Evolutionary conservation across 2,888 invertebrate genomes (phyloP).

Genomic region (Pemphredon lugubris): DNA sequence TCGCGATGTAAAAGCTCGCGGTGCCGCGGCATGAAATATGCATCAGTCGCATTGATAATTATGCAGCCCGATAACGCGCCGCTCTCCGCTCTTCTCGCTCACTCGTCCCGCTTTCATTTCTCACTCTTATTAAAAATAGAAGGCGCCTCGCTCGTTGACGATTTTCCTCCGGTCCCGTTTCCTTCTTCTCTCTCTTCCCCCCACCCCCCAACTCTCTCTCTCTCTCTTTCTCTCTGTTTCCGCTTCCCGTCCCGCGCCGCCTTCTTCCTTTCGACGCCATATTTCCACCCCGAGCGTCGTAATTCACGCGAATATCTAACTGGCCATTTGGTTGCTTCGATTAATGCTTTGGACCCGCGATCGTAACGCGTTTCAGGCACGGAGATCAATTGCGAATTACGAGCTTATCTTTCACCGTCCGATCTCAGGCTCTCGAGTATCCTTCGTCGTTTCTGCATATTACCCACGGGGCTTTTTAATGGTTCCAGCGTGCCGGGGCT

Average conservation of each 20-base stretch:
- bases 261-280: neutral
- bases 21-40: constrained; percentile 59
- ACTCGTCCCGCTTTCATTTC: constrained; percentile 2
- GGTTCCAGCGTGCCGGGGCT: no score
- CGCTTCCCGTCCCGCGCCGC: neutral
- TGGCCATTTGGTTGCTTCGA: constrained; percentile 1
- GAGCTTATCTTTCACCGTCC: neutral
- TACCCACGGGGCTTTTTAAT: constrained; percentile 2
- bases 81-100: constrained; percentile 3
- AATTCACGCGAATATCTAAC: neutral
- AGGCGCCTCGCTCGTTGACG: neutral
- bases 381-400: neutral
- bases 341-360: neutral
- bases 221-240: neutral
- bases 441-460: constrained; percentile 1
- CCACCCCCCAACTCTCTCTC: no score
- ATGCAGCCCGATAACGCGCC: constrained; percentile 56
- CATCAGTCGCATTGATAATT: constrained; percentile 65
- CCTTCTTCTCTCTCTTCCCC: no score
- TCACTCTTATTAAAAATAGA: constrained; percentile 43
- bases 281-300: neutral
- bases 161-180: no score
- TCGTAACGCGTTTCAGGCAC: neutral
- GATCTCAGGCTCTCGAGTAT: constrained; percentile 9
- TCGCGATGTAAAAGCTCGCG: constrained; percentile 54